phyloP scores from a whole-genome alignment of 2,797 vertebrate genomes.

The Nasua narica region DNA sequence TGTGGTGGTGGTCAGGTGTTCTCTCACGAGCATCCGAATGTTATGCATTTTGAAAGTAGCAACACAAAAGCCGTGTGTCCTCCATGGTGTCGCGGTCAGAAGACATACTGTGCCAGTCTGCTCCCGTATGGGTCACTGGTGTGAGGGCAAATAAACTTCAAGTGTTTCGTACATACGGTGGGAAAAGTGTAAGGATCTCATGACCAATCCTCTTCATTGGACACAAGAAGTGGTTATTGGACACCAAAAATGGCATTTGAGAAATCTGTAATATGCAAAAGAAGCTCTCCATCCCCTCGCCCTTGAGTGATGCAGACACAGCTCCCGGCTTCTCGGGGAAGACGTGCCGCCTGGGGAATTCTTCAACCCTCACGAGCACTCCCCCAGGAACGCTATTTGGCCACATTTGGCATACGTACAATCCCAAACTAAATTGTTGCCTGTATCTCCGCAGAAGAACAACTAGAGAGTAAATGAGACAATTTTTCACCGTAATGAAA shows the following conservation, averaged over 20 bases:
- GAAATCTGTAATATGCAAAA: background rate
- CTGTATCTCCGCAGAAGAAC: background rate
- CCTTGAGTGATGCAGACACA: background rate
- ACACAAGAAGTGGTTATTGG: background rate
- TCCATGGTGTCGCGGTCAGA: background rate
- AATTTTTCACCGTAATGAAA: background rate
- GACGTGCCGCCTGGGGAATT: accelerated
- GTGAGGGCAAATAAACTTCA: background rate
- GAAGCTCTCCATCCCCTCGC: background rate
- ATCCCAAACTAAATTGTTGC: background rate
- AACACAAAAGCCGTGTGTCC: background rate
- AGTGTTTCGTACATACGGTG: background rate
- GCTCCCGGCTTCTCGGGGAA: background rate
- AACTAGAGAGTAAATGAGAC: background rate
- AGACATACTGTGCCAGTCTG: background rate
- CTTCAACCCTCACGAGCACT: background rate
- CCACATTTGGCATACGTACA: background rate
- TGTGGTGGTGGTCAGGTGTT: background rate
- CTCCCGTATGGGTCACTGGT: background rate
- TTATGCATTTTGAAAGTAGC: background rate
- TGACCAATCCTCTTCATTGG: background rate
- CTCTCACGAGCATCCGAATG: background rate
- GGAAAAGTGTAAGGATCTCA: background rate
- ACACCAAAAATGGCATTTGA: background rate
- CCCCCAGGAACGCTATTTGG: background rate